Evolutionary conservation across 2,113 vertebrate species (phyloP).

Genomic region (Stictonetta naevosa): DNA sequence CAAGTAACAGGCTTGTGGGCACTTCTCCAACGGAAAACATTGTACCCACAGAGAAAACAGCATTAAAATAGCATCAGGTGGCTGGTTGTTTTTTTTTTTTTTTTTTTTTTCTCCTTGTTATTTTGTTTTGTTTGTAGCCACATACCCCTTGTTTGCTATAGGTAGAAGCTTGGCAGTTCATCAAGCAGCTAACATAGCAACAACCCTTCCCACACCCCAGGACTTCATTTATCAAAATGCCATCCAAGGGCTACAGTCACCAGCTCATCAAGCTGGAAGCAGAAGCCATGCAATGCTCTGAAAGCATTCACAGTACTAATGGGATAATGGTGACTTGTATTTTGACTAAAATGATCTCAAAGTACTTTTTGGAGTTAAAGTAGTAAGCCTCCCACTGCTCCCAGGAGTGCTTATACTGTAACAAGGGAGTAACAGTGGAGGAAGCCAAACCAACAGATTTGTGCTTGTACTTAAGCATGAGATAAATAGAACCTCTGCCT

Average conservation of each 20-base stretch:
- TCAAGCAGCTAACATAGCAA: background rate
- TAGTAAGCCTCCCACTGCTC: background rate
- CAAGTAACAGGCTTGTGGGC: background rate
- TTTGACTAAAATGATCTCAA: background rate
- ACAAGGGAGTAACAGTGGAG: background rate
- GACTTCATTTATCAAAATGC: constrained; percentile 11
- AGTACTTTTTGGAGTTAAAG: background rate
- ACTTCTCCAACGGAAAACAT: background rate
- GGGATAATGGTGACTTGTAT: background rate
- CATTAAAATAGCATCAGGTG: background rate
- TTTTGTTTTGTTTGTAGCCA: background rate
- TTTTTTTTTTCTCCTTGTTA: background rate
- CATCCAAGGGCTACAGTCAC: background rate
- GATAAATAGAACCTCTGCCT: background rate
- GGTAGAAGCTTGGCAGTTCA: background rate
- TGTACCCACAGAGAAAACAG: background rate
- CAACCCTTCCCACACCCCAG: background rate
- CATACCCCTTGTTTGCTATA: background rate
- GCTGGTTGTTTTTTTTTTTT: fast-evolving
- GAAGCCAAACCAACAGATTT: constrained; percentile 33
- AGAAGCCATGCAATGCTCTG: background rate
- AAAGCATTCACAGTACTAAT: background rate
- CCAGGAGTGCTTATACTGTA: background rate
- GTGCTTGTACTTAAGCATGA: background rate
- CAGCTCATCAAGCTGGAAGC: background rate